Conservation (phyloP, 2,888 invertebrate genomes). For the Eurytoma adleriae region DNA sequence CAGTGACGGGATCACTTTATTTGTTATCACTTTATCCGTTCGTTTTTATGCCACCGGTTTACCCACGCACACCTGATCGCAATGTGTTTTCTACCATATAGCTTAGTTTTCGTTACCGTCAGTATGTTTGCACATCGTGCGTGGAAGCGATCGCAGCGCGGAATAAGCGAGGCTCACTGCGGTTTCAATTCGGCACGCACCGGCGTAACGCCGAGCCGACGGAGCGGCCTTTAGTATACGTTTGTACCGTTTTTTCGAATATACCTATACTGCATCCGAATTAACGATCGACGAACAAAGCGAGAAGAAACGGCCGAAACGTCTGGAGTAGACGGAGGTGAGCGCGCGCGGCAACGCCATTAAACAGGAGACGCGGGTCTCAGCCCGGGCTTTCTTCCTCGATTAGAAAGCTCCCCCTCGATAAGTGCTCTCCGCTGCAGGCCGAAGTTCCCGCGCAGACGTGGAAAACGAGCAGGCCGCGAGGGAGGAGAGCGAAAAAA, state of each 20-base stretch:
- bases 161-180: too few relatives aligned
- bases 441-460: not conserved
- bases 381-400: conserved; percentile 29
- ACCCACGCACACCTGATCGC: not conserved
- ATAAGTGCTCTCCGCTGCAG: conserved; percentile 31
- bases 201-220: not conserved
- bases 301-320: not conserved
- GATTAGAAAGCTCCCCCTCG: conserved; percentile 47
- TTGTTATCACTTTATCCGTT: not conserved
- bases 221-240: conserved; percentile 18
- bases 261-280: conserved; percentile 2
- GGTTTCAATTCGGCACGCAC: not conserved
- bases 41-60: not conserved
- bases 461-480: not conserved
- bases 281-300: not conserved
- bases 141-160: not conserved
- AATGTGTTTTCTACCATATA: not conserved
- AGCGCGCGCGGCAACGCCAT: not conserved
- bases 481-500: not conserved
- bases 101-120: not conserved
- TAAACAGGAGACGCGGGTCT: too few relatives aligned
- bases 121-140: not conserved
- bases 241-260: conserved; percentile 21
- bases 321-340: not conserved
- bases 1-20: conserved; percentile 38